phyloP scores from a whole-genome alignment of 2,113 vertebrate genomes.

The Silurus meridionalis region DNA sequence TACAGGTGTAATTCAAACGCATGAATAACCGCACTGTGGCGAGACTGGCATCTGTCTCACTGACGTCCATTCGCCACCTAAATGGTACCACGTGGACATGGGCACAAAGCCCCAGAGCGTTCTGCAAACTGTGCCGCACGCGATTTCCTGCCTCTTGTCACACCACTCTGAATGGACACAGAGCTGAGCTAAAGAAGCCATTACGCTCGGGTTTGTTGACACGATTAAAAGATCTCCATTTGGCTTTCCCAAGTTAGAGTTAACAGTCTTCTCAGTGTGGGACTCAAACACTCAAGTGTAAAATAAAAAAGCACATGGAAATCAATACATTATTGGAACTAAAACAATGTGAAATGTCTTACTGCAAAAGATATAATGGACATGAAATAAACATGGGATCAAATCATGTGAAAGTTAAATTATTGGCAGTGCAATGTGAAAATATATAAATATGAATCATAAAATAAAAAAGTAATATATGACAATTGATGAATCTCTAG shows the following conservation, averaged over 20 bases:
- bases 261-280: conserved; percentile 64
- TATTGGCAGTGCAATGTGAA: too few species aligned
- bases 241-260: conserved; percentile 1
- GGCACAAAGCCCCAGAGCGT: conserved; percentile 28
- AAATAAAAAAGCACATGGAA: background rate
- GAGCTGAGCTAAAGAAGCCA: background rate
- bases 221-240: conserved; percentile 63
- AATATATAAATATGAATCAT: too few species aligned
- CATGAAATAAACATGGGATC: too few species aligned
- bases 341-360: background rate
- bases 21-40: conserved; percentile 70
- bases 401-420: too few species aligned
- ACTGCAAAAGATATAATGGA: too few species aligned
- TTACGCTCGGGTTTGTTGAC: conserved; percentile 62
- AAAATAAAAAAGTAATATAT: background rate
- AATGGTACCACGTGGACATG: conserved; percentile 34
- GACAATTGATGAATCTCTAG: background rate
- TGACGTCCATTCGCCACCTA: conserved; percentile 32
- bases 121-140: conserved; percentile 10
- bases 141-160: conserved; percentile 30
- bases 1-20: conserved; percentile 58
- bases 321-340: background rate
- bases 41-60: conserved; percentile 42
- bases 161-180: background rate
- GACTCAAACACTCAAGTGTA: conserved; percentile 24